A percentile compares a stretch with the other conserved stretches of the same genome.
Conservation (phyloP, 2,113 vertebrate species). For the Gambusia affinis region DNA sequence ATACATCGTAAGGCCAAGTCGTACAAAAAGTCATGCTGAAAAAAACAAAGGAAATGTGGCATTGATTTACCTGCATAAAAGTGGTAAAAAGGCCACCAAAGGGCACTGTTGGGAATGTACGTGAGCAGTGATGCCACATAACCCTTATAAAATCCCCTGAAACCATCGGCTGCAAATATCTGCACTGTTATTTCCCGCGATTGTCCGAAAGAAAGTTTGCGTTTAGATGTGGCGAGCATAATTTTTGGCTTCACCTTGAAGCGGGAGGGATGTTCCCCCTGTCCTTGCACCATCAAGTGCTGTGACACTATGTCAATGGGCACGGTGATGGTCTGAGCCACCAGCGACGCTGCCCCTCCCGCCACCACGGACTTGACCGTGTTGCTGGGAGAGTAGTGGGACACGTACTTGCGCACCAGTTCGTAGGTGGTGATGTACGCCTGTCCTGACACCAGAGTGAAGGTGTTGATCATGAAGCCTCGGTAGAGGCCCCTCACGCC, state of each 20-base stretch:
- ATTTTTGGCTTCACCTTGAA: constrained; percentile 81
- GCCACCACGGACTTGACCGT: constrained; percentile 92
- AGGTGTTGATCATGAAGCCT: constrained; percentile 93
- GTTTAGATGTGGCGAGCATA: constrained; percentile 57
- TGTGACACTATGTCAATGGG: constrained; percentile 95
- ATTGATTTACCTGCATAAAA: constrained; percentile 90
- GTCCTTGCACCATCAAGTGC: constrained; percentile 96
- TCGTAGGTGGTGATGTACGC: constrained; percentile 96
- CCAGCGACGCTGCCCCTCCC: constrained; percentile 90
- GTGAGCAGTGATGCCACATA: constrained; percentile 95
- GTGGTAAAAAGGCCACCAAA: constrained; percentile 99
- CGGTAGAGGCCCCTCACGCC: constrained; percentile 89
- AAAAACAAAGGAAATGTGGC: background rate
- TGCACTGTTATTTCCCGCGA: constrained; percentile 90
- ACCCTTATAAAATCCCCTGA: constrained; percentile 93
- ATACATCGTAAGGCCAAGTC: background rate
- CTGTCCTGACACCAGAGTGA: constrained; percentile 93
- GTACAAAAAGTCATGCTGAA: background rate
- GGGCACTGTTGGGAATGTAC: constrained; percentile 96
- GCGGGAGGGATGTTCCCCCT: constrained; percentile 87
- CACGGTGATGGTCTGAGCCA: constrained; percentile 97
- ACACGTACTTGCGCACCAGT: constrained; percentile 89
- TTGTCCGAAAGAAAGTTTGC: constrained; percentile 85
- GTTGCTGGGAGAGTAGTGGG: constrained; percentile 88
- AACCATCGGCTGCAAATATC: constrained; percentile 89